Base-by-base conservation (phyloP, 2,888 invertebrate genomes). In the Pristionchus arcanus region DNA sequence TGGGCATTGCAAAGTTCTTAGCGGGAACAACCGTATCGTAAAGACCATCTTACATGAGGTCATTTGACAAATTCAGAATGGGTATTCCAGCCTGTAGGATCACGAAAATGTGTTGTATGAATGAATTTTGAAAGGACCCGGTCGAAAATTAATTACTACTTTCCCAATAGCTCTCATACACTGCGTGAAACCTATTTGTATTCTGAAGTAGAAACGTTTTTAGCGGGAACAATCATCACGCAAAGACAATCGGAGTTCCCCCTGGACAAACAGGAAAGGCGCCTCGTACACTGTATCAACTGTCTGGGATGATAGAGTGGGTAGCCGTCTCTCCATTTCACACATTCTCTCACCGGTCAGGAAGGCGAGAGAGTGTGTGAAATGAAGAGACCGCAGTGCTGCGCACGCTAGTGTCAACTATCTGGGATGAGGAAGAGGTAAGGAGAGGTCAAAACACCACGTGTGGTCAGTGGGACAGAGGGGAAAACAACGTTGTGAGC, bases 381-480 rank as follows among this genome's bases (percentile, higher is more conserved):
- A 49, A 9, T 49, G 42, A 49, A 49, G 42, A 49, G 42, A 49
- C 42, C n/a, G n/a, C n/a, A 9, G 42, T 42, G 9, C 9, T 42
- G 42, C 42, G 42, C 42, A 42, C 42, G 3, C 42, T 42, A 19
- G 59, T 59, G 59, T 59, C 59, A 59, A 59, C 59, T 59, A 21
- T 63, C 63, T 63, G 63, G n/a, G 63, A 63, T 3, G 25, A n/a
- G 25, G 63, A n/a, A 63, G 63, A n/a, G 25, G 25, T n/a, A 21
- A 63, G 63, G 63, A 63, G 63, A 63, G 63, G 63, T 63, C 63
- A 63, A 63, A n/a, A 63, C 63, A 63, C 63, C 63, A 63, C 63
- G 63, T 63, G 63, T 63, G 63, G 63, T 63, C 63, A 63, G 25
- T 63, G 63, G 9, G 42, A 9, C 42, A 63, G 11, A n/a, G 25